Conservation (phyloP, 2,113 vertebrate species). For the Pangasianodon hypophthalmus region DNA sequence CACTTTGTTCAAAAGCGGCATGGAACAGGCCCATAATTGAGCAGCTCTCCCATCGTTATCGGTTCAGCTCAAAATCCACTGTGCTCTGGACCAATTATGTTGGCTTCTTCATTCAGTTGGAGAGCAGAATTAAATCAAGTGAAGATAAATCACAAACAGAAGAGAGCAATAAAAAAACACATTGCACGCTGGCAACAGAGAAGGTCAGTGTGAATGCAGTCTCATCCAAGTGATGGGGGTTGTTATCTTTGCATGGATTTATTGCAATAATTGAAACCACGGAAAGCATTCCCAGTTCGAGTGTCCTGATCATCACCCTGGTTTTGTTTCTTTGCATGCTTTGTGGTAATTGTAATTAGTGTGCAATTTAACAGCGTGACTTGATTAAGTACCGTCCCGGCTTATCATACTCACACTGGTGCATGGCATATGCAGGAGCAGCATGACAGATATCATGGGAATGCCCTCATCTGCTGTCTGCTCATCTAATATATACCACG, state of each 20-base stretch:
- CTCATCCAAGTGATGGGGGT: neutral
- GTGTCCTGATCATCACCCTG: constrained; percentile 22
- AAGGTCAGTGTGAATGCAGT: constrained; percentile 26
- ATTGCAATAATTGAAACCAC: neutral
- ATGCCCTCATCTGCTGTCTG: constrained; percentile 18
- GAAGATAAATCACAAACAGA: constrained; percentile 38
- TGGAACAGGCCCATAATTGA: constrained; percentile 29
- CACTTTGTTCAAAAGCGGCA: constrained; percentile 5
- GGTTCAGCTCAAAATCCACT: constrained; percentile 24
- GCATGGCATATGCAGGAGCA: constrained; percentile 36
- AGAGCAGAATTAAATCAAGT: constrained; percentile 38
- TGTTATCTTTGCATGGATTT: no score
- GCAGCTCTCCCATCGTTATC: constrained; percentile 24
- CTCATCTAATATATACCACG: constrained; percentile 21
- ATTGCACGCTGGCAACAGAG: neutral
- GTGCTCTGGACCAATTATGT: constrained; percentile 16
- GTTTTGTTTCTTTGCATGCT: constrained; percentile 24
- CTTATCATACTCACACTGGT: constrained; percentile 36
- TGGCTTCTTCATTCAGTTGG: constrained; percentile 14
- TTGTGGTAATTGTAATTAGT: constrained; percentile 38
- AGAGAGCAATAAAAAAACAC: constrained; percentile 26
- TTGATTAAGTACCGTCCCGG: constrained; percentile 43
- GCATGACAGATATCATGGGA: constrained; percentile 30
- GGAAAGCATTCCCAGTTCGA: neutral
- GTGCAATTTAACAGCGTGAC: constrained; percentile 34